Conservation (phyloP, 2,797 vertebrate genomes). For the Manis pentadactyla region DNA sequence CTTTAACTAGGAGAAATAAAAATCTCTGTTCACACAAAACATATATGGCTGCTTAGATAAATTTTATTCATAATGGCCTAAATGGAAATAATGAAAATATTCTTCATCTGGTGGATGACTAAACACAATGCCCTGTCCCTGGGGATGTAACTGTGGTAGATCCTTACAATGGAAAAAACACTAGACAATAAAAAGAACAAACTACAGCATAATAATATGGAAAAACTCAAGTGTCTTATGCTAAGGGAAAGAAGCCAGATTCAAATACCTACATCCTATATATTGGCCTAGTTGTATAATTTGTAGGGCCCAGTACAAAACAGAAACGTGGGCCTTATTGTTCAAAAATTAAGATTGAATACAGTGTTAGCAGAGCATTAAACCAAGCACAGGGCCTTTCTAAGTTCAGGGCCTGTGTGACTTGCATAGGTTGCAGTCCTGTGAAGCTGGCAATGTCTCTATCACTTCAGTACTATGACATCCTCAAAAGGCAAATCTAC, state of each 20-base stretch:
- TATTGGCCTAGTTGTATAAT: neutral
- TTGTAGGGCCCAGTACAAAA: neutral
- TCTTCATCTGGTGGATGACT: neutral
- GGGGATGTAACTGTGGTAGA: neutral
- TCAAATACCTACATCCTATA: neutral
- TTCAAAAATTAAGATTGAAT: neutral
- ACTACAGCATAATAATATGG: neutral
- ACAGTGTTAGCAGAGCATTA: neutral
- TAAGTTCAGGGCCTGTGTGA: neutral
- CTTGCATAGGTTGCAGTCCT: neutral
- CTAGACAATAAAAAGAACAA: neutral
- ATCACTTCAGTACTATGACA: neutral
- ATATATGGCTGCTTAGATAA: neutral
- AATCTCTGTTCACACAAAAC: neutral
- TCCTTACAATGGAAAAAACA: neutral
- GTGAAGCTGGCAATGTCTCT: neutral
- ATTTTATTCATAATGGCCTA: neutral
- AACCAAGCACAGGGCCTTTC: neutral
- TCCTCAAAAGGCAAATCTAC: neutral
- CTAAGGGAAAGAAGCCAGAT: neutral
- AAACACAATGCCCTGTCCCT: neutral
- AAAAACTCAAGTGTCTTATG: neutral
- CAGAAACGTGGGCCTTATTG: neutral
- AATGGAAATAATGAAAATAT: neutral
- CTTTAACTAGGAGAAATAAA: neutral